Conservation (phyloP, 2,888 invertebrate species). For the Folsomia candida region DNA sequence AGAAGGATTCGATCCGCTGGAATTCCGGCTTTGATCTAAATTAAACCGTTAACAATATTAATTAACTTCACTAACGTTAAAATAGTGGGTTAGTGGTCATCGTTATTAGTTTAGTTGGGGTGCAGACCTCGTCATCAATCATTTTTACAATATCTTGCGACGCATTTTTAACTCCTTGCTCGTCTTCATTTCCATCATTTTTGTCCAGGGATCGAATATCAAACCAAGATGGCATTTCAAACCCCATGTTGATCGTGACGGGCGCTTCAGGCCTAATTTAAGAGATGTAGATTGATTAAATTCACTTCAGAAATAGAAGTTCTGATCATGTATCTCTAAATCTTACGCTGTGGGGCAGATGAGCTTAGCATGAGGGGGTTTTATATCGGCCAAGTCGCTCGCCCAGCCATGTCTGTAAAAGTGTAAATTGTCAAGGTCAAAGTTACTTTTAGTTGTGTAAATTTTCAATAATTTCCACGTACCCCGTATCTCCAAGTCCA, state of each 20-base stretch:
- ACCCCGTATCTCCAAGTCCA: conserved; percentile 94
- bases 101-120: too few relatives aligned
- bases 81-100: too few relatives aligned
- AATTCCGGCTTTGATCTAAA: conserved; percentile 69
- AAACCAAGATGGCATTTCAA: conserved; percentile 90
- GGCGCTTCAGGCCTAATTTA: conserved; percentile 70
- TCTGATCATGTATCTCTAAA: neutral
- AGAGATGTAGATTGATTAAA: neutral
- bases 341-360: conserved; percentile 71
- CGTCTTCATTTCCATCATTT: conserved; percentile 44
- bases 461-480: conserved; percentile 44
- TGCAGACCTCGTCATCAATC: conserved; percentile 44
- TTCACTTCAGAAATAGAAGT: neutral
- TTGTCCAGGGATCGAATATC: conserved; percentile 47
- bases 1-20: conserved; percentile 77
- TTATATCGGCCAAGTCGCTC: conserved; percentile 74
- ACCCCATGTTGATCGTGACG: conserved; percentile 86
- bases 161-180: conserved; percentile 44
- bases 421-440: neutral
- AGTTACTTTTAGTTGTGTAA: neutral
- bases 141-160: conserved; percentile 32
- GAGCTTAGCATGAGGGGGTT: conserved; percentile 82
- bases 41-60: too few relatives aligned
- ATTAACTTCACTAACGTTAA: neutral
- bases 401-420: conserved; percentile 92